Evolutionary conservation across 2,888 invertebrate species (phyloP).

Genomic region (Brachyptera putata): DNA sequence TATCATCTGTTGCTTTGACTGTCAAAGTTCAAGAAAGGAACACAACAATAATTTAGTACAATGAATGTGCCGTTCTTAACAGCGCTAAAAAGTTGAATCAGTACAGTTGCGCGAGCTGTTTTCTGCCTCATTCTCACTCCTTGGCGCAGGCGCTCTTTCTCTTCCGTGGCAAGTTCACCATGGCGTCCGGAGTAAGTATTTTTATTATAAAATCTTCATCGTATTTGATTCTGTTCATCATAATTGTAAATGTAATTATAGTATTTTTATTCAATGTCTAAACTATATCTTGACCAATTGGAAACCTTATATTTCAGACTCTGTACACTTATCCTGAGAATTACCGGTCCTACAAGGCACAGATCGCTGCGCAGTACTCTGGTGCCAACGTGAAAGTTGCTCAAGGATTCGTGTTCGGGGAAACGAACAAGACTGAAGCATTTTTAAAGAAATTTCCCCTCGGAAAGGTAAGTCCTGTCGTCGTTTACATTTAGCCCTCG

Average conservation of each 20-base stretch:
- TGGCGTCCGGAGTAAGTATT: conserved; percentile 54
- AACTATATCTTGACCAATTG: conserved; percentile 1
- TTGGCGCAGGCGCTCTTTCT: conserved; percentile 40
- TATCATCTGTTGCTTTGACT: conserved; percentile 18
- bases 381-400: conserved; percentile 80
- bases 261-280: neutral
- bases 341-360: conserved; percentile 96
- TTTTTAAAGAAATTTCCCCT: conserved; percentile 95
- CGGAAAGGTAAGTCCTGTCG: conserved; percentile 77
- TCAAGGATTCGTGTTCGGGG: conserved; percentile 85
- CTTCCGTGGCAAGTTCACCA: conserved; percentile 41
- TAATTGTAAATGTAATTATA: conserved; percentile 1
- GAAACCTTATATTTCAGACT: too few relatives aligned
- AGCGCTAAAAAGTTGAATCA: too few relatives aligned
- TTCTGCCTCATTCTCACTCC: too few relatives aligned
- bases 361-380: conserved; percentile 96
- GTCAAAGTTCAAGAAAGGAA: neutral
- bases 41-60: too few relatives aligned
- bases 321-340: conserved; percentile 97
- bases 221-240: conserved; percentile 6
- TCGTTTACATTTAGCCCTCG: too few relatives aligned
- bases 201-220: conserved; percentile 37
- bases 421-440: conserved; percentile 81
- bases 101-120: too few relatives aligned
- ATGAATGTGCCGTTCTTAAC: too few relatives aligned